These are phyloP conservation scores for Mus pahari DNA, from an alignment of 2,113 vertebrate species.

Conservation along the genomic window DNA sequence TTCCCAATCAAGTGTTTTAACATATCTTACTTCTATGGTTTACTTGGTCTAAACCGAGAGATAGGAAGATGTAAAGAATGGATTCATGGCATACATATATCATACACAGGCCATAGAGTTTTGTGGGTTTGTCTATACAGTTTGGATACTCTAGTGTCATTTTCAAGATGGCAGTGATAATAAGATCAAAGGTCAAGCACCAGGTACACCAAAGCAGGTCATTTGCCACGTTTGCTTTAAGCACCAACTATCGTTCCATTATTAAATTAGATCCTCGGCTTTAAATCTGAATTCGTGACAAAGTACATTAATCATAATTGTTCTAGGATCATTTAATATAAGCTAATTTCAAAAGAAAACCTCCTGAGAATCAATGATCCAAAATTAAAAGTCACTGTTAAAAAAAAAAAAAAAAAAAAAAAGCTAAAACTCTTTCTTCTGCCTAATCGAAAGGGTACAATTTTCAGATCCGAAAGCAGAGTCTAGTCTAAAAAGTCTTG, in stretches of 20 bases:
- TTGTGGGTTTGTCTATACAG: neutral
- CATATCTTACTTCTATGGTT: neutral
- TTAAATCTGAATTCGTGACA: neutral
- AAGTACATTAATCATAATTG: neutral
- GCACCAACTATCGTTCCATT: neutral
- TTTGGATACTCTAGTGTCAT: neutral
- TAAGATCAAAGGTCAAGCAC: neutral
- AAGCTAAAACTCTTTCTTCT: slow-evolving; percentile 40
- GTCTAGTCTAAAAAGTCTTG: slow-evolving; percentile 53
- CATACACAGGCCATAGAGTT: neutral
- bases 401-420: slow-evolving; percentile 67
- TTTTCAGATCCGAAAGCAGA: neutral
- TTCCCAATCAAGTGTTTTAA: neutral
- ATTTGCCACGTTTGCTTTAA: neutral
- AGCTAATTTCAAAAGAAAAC: slow-evolving; percentile 57
- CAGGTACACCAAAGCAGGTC: rapidly evolving
- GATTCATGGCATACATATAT: neutral
- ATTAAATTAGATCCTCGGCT: neutral
- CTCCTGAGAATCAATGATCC: slow-evolving; percentile 41
- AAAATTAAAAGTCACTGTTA: slow-evolving; percentile 48
- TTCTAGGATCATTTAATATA: slow-evolving; percentile 31
- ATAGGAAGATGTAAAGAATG: neutral
- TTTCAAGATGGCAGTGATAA: neutral
- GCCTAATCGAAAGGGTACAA: slow-evolving; percentile 7
- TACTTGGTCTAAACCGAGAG: neutral